Evolutionary conservation across 2,888 invertebrate species (phyloP).

Genomic region (Drosophila flavopinicola): DNA sequence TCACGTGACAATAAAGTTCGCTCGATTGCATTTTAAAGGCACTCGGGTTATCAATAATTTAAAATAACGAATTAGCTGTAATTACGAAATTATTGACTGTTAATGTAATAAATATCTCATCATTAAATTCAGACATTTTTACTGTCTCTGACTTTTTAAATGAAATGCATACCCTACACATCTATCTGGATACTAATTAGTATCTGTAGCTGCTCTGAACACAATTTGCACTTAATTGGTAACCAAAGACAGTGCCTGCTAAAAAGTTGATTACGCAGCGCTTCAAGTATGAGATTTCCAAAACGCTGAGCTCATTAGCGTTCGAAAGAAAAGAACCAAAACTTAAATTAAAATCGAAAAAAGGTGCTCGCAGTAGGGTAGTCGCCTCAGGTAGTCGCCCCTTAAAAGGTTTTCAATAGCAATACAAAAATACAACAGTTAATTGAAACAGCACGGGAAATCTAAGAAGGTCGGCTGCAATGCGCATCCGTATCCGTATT

Average conservation of each 20-base stretch:
- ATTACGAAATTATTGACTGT: too few relatives aligned
- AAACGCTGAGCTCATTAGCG: slow-evolving; percentile 34
- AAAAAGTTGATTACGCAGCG: slow-evolving; percentile 9
- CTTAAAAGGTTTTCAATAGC: slow-evolving; percentile 21
- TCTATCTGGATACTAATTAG: slow-evolving; percentile 23
- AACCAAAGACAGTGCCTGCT: slow-evolving; percentile 43
- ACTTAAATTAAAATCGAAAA: neutral
- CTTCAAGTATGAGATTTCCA: slow-evolving; percentile 8
- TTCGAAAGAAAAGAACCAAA: neutral
- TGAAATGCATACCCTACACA: slow-evolving; percentile 8
- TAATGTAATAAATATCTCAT: too few relatives aligned
- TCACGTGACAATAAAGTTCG: neutral
- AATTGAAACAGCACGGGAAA: slow-evolving; percentile 17
- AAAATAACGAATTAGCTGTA: too few relatives aligned
- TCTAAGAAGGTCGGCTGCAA: slow-evolving; percentile 28
- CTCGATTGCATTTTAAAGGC: neutral
- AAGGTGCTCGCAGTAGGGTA: slow-evolving; percentile 13
- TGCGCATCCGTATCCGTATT: slow-evolving; percentile 34
- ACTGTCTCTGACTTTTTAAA: neutral
- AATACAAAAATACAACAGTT: slow-evolving; percentile 1
- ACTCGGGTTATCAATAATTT: neutral
- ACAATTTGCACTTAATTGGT: slow-evolving; percentile 59
- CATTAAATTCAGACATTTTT: too few relatives aligned
- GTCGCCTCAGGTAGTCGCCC: slow-evolving; percentile 25
- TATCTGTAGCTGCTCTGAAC: slow-evolving; percentile 1